Evolutionary conservation across 2,113 vertebrate genomes (phyloP).

Genomic region (Scopus umbretta): DNA sequence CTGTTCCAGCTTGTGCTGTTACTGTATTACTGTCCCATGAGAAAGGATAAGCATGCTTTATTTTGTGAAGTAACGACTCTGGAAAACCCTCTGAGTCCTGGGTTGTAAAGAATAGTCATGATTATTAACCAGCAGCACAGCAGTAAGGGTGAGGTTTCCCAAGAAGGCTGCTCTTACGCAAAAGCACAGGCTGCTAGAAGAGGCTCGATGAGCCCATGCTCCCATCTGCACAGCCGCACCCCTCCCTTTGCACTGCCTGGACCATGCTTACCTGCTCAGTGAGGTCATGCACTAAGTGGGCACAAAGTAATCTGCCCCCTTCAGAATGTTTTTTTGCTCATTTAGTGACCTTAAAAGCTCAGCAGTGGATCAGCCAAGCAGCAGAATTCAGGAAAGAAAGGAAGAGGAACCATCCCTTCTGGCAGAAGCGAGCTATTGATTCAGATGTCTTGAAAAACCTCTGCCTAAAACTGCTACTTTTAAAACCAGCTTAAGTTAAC

Average conservation of each 20-base stretch:
- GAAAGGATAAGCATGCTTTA: background rate
- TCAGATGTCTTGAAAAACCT: background rate
- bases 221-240: background rate
- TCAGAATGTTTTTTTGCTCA: background rate
- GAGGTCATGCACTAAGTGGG: no score
- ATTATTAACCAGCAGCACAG: background rate
- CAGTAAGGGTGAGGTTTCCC: background rate
- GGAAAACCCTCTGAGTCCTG: background rate
- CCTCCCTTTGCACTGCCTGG: background rate
- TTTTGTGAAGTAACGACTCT: background rate
- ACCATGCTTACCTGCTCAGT: background rate
- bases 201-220: fast-evolving
- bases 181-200: background rate
- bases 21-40: background rate
- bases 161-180: background rate
- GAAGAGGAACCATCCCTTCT: background rate
- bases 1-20: background rate
- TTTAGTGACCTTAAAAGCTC: background rate
- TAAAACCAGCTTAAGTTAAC: background rate
- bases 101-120: background rate
- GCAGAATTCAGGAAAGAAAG: background rate
- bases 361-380: background rate
- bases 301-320: background rate
- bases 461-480: background rate
- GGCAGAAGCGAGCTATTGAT: background rate